phyloP scores from a whole-genome alignment of 2,888 invertebrate genomes.

The Deilephila elpenor region DNA sequence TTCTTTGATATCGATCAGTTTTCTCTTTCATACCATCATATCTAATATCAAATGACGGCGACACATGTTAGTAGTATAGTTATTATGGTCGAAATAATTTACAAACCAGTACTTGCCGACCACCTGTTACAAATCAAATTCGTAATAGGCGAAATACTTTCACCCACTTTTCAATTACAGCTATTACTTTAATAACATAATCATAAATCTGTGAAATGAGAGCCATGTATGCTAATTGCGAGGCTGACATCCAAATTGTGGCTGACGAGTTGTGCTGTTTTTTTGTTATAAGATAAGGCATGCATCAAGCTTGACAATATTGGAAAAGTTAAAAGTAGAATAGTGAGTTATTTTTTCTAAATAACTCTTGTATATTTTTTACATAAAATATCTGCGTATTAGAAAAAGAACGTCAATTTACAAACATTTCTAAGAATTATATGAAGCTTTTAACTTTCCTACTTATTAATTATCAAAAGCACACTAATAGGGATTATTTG shows the following conservation, averaged over 20 bases:
- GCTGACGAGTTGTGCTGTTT: conserved; percentile 28
- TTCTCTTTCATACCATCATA: conserved; percentile 2
- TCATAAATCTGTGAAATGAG: conserved; percentile 54
- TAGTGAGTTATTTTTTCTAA: too few species aligned
- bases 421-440: background rate
- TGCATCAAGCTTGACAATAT: too few species aligned
- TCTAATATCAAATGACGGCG: background rate
- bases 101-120: conserved; percentile 12
- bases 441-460: background rate
- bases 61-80: background rate
- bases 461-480: background rate
- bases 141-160: conserved; percentile 49
- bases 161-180: conserved; percentile 54
- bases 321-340: too few species aligned
- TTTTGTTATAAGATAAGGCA: background rate
- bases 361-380: too few species aligned
- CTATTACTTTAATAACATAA: conserved; percentile 58
- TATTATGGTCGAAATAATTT: conserved; percentile 8
- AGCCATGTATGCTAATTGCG: conserved; percentile 54
- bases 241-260: conserved; percentile 61
- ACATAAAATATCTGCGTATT: too few species aligned
- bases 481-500: conserved; percentile 7
- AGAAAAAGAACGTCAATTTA: too few species aligned
- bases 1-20: background rate
- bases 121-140: conserved; percentile 50